Evolutionary conservation across 1,140 invertebrate species (phyloP), one percentile per base, ranked within the genome.

Genomic region (Leptestheria dahalacensis): DNA sequence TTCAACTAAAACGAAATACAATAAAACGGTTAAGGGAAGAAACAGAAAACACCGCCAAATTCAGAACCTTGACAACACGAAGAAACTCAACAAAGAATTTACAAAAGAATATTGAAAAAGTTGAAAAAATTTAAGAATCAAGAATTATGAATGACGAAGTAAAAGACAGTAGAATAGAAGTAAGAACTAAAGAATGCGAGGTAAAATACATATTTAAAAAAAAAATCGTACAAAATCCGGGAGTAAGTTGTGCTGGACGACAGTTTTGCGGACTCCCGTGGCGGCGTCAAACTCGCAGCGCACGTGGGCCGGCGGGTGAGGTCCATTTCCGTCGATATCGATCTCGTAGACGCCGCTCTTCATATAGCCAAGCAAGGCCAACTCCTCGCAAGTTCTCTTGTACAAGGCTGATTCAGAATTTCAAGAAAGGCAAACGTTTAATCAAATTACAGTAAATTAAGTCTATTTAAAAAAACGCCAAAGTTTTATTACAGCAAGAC

Each of bases 311-410:
- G 91, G 90, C 24, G 88, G 86, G 66, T 91, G 88, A 57, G 83
- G 81, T 0, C 91, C 91, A 69, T 92, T 91, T 1, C 91, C 88
- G 70, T 96, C 91, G 58, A 95, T 91, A 66, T 95, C 91, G 61
- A 93, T 74, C 58, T 73, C 88, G 68, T 92, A 94, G 0, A 92
- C 87, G 64, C 91, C 88, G 46, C 88, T 86, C 66, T 89, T 81
- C 0, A 83, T 88, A 65, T 88, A 88, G 6, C 81, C 82, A 3
- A 92, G 70, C 2, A 93, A 74, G 11, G 88, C 90, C 49, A 95
- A 69, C 68, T 94, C 90, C 73, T 95, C 90, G 70, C 91, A 96
- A 0, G 90, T 92, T 69, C 88, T 85, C 61, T 87, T 80, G 67
- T 88, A 91, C 56, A 84, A 79, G 10, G 91, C 82, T 84, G 67